Evolutionary conservation across 1,140 invertebrate genomes (phyloP).

Genomic region (Euglossa dilemma): DNA sequence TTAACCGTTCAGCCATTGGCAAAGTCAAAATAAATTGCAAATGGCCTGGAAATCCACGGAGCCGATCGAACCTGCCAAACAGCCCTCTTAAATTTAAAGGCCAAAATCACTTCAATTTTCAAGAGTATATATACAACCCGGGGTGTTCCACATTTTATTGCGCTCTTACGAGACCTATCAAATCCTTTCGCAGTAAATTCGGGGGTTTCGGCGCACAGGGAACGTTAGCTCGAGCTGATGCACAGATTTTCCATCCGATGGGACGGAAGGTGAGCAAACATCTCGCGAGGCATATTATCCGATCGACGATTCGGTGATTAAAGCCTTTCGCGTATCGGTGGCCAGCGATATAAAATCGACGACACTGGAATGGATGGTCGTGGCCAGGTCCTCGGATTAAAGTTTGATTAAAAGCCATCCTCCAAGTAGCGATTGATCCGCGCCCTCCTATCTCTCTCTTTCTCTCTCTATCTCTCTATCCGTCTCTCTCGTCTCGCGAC

Average conservation of each 20-base stretch:
- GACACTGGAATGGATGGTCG: not conserved
- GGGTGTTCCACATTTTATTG: not conserved
- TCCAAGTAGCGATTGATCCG: conserved; percentile 25
- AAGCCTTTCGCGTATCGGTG: not conserved
- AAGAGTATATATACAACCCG: not conserved
- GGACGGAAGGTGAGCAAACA: not conserved
- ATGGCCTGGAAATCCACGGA: not conserved
- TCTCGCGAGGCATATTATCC: not conserved
- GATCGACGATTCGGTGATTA: conserved; percentile 1
- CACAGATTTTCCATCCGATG: not conserved
- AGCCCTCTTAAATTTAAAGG: not conserved
- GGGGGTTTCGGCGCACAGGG: not conserved
- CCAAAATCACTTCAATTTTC: not conserved
- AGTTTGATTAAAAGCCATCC: conserved; percentile 28
- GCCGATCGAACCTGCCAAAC: not conserved
- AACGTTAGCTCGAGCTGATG: not conserved
- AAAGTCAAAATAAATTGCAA: not conserved
- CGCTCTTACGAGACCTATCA: not conserved
- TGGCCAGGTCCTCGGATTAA: not conserved
- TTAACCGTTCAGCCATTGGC: not conserved
- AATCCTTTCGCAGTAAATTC: not conserved
- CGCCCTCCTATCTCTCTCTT: not conserved
- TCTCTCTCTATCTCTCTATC: not conserved
- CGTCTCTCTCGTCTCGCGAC: not conserved
- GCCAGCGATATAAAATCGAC: not conserved